Evolutionary conservation across 2,888 invertebrate genomes (phyloP).

Genomic region (Holacanthella duospinosa): DNA sequence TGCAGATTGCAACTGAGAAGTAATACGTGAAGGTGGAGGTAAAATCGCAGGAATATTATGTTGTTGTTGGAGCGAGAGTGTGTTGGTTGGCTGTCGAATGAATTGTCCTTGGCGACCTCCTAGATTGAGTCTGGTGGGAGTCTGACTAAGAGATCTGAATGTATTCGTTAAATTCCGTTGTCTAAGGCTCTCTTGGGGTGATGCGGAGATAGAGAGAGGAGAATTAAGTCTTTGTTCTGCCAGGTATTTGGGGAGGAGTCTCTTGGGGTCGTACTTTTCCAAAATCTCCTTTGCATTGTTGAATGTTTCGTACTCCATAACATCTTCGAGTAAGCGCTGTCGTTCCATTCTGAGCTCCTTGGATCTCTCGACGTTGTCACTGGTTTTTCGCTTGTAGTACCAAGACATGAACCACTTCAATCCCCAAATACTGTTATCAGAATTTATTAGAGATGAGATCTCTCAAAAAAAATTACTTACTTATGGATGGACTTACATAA

Average conservation of each 20-base stretch:
- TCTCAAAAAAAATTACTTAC: neutral
- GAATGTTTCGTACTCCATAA: constrained; percentile 95
- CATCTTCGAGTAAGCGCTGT: constrained; percentile 79
- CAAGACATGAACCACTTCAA: constrained; percentile 69
- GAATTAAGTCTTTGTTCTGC: constrained; percentile 23
- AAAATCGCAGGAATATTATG: neutral
- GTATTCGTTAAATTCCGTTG: neutral
- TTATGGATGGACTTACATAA: constrained; percentile 58
- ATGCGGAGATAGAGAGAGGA: constrained; percentile 15
- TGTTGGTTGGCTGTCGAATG: neutral
- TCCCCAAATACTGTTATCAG: constrained; percentile 56
- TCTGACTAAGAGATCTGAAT: neutral
- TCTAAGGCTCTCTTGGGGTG: constrained; percentile 8
- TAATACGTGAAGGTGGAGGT: neutral
- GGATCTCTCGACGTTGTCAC: constrained; percentile 63
- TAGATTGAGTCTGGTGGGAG: neutral
- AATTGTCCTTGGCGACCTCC: neutral
- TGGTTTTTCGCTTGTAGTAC: constrained; percentile 75
- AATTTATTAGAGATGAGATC: too few relatives aligned
- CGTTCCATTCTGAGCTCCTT: constrained; percentile 65
- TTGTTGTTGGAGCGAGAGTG: neutral
- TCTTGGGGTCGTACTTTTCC: constrained; percentile 68
- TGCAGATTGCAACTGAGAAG: too few relatives aligned
- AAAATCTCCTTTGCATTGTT: constrained; percentile 84
- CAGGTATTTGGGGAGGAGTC: constrained; percentile 41